Base-by-base conservation (phyloP, 2,888 invertebrate genomes). In the Acanthococcus lagerstroemiae region DNA sequence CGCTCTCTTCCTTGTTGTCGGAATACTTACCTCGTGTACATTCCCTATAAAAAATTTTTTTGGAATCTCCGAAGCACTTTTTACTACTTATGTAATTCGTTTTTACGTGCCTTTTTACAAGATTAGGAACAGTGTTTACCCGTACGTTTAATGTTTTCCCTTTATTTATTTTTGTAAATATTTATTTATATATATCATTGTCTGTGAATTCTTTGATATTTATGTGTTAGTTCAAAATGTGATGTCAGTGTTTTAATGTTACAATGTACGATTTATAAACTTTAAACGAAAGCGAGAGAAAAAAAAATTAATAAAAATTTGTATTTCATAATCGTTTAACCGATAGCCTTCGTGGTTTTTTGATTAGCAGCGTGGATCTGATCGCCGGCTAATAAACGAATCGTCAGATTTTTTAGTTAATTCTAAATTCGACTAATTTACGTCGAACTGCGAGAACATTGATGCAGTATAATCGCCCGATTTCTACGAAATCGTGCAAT, bases 211-310 rank as follows among this genome's bases (percentile, higher is more conserved):
- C 44, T 63, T 63, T 63, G 63, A 63, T 63, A 63, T 63, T 63
- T 63, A 63, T 54, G 52, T 63, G 63, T 63, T 63, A 63, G 63
- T 63, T 24, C 3, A 63, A 63, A 61, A 52, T 63, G 63, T 63
- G 63, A 63, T 63, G 63, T 63, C 63, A 54, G 63, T 63, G 63
- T 63, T 63, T 63, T 63, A 63, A 63, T 63, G 63, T 63, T 63
- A 63, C 50, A 27, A 24, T 63, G 52, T 63, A 30, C 22, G 52
- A 52, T 22, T 19, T 1, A 22, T 5, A 52, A 22, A 22, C 37
- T 15, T 1, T 15, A 3, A 37, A 37, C 12, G n/a, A 37, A 37
- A 37, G 3, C 2, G 3, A 37, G n/a, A 37, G n/a, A 37, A 37
- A 37, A 37, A 37, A 37, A 15, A 9, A 37, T 37, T 15, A 37